phyloP scores from a whole-genome alignment of 2,888 invertebrate species.

The Drosophila nr. perissopoda region DNA sequence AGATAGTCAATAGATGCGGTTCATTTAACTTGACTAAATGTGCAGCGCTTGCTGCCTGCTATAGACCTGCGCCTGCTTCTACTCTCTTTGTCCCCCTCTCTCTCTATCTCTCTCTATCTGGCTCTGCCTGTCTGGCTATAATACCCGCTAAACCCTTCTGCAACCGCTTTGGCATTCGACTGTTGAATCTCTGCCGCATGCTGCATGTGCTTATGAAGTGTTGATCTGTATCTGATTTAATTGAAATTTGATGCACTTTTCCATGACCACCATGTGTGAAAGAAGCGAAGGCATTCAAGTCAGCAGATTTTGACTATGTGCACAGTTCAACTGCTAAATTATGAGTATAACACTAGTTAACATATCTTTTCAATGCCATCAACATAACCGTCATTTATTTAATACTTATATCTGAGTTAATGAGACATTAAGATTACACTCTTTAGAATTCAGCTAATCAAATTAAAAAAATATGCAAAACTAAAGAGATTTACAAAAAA shows the following conservation, averaged over 20 bases:
- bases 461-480: not conserved
- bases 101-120: not conserved
- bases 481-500: not conserved
- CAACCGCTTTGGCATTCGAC: constrained; percentile 13
- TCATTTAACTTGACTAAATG: constrained; percentile 78
- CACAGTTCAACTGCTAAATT: constrained; percentile 28
- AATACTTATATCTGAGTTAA: not conserved
- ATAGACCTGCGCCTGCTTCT: constrained; percentile 15
- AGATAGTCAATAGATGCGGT: constrained; percentile 80
- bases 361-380: not conserved
- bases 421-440: not conserved
- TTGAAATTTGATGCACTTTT: constrained; percentile 73
- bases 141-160: constrained; percentile 2
- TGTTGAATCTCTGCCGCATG: constrained; percentile 22
- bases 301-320: constrained; percentile 34
- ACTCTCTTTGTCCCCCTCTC: not conserved
- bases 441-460: not conserved
- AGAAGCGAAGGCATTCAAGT: constrained; percentile 7
- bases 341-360: constrained; percentile 17
- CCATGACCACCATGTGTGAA: constrained; percentile 34
- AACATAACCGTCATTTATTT: not conserved
- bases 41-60: constrained; percentile 62
- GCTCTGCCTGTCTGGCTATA: not conserved
- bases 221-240: constrained; percentile 75
- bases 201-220: constrained; percentile 62